phyloP scores from a whole-genome alignment of 1,140 invertebrate genomes.

The Daktulosphaira vitifoliae region DNA sequence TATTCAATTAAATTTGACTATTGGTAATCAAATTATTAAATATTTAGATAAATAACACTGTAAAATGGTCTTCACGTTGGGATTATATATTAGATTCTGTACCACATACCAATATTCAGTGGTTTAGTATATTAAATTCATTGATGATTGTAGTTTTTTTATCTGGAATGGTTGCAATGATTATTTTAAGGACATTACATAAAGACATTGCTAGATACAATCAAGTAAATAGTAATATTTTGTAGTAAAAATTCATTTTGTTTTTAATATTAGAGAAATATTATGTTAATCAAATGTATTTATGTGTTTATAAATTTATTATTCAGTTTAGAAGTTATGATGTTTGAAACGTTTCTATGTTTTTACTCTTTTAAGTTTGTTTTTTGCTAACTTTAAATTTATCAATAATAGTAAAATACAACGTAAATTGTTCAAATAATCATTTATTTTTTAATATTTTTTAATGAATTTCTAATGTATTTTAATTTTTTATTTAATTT shows the following conservation, averaged over 20 bases:
- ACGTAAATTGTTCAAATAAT: no score
- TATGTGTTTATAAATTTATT: no score
- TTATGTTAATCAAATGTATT: no score
- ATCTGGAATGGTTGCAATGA: slow-evolving; percentile 99
- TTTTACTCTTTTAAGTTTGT: no score
- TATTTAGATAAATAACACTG: slow-evolving; percentile 60
- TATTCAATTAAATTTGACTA: background rate
- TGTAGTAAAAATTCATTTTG: no score
- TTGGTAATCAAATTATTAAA: background rate
- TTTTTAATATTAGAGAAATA: no score
- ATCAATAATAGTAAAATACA: no score
- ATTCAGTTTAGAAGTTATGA: background rate
- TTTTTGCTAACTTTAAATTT: no score
- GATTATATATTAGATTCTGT: slow-evolving; percentile 98
- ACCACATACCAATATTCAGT: slow-evolving; percentile 97
- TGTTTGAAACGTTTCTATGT: no score
- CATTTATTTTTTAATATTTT: slow-evolving; percentile 35
- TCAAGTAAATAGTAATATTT: slow-evolving; percentile 66
- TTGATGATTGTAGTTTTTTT: slow-evolving; percentile 80
- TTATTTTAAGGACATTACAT: slow-evolving; percentile 90
- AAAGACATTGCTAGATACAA: slow-evolving; percentile 99
- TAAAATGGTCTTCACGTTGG: slow-evolving; percentile 98
- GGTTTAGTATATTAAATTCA: slow-evolving; percentile 92
- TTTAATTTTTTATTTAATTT: background rate
- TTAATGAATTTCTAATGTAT: background rate